These are phyloP conservation scores for Eupsilia transversa DNA, from an alignment of 2,888 invertebrate genomes.

Conservation along the genomic window DNA sequence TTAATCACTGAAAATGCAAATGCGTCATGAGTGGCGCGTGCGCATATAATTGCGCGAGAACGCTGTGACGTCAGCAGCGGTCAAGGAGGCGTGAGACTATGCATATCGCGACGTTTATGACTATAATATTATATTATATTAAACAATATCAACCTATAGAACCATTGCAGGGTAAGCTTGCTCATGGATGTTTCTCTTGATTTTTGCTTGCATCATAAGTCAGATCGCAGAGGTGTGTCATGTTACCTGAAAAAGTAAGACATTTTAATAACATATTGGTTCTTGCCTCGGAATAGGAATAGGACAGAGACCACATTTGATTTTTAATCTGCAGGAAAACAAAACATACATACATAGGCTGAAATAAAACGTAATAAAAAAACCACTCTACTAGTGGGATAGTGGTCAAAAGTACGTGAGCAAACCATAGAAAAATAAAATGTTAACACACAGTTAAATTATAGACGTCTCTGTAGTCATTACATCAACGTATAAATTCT, in stretches of 20 bases:
- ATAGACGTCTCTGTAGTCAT: background rate
- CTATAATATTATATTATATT: background rate
- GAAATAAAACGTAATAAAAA: background rate
- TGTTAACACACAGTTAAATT: background rate
- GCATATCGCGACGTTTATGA: constrained; percentile 3
- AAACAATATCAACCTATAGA: background rate
- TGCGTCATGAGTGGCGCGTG: constrained; percentile 50
- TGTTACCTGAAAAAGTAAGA: background rate
- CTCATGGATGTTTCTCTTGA: background rate
- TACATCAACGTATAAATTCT: background rate
- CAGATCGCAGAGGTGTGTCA: too few relatives aligned
- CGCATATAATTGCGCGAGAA: constrained; percentile 56
- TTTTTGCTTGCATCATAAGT: background rate
- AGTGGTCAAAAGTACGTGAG: background rate
- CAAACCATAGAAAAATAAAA: background rate
- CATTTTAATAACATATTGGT: background rate
- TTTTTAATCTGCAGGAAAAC: background rate
- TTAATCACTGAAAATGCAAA: constrained; percentile 30
- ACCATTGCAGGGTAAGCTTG: background rate
- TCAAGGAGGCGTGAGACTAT: constrained; percentile 40
- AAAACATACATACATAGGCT: background rate
- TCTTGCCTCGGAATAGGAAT: background rate
- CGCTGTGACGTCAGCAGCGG: constrained; percentile 52
- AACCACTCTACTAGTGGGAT: background rate
- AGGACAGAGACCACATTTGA: background rate